Base-by-base conservation (phyloP, 2,888 invertebrate genomes). In the Epiperipatus broadwayi region DNA sequence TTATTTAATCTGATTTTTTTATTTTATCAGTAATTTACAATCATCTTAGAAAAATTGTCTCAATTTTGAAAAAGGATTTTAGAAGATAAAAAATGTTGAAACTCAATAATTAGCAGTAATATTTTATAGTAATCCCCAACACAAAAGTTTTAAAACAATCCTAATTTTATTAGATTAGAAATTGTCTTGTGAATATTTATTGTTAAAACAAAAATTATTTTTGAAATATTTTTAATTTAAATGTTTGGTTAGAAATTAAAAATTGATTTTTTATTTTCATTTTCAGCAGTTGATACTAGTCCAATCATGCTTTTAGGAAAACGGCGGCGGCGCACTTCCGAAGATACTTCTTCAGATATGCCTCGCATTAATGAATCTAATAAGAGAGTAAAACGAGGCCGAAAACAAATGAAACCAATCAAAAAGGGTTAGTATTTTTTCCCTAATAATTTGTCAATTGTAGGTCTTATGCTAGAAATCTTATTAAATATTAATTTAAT, bases 281-380 rank as follows among this genome's bases (percentile, higher is more conserved):
- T 68, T 67, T 4, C 65, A 80, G 83, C 78, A 59, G 78, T 80
- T 52, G 78, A 81, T 59, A 73, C 73, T 2, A 80, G 81, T 57
- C 79, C 81, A 3, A 57, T 83, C 14, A 64, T 76, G 48, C 73
- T 75, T 5, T 59, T 79, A 42, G 74, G 76, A 21, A 80, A 79
- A 56, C 66, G 80, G 47, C 71, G 77, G 53, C 66, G 79, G 45
- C 70, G 77, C 43, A 71, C 73, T 3, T 75, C 75, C 12, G 64
- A 67, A 5, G 44, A 44, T 31, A 21, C 35, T 30, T 43, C 38
- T 19, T 15, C 33, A n/a, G n/a, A n/a, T n/a, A n/a, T n/a, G n/a
- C n/a, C n/a, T n/a, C n/a, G n/a, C n/a, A n/a, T 25, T 7, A 25
- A 8, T 25, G 7, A 10, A 25, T 8, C 7, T 25, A 8, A 8